Evolutionary conservation across 2,888 invertebrate genomes (phyloP), one percentile per base, ranked within the genome.

Genomic region (Neoascia interrupta): DNA sequence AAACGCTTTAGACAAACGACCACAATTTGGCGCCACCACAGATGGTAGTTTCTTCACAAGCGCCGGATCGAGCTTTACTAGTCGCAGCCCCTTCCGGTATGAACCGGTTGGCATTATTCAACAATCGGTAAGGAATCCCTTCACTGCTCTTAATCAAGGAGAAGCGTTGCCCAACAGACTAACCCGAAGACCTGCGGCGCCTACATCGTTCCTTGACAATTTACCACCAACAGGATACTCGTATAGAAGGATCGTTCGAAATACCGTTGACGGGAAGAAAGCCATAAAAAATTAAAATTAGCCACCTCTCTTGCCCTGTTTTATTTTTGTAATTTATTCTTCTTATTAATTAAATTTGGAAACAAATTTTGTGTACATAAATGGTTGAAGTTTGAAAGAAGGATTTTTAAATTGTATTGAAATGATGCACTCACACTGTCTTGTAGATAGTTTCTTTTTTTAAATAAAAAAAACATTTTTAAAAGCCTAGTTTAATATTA

Each of bases 121-220:
- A 45, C 85, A 85, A 49, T 81, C 85, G 0, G 1, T 83, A 0
- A 84, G 85, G n/a, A 87, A 85, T 82, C 87, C 88, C 1, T 88
- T 89, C 21, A 86, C 85, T 0, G 84, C 86, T 0, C 83, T 89
- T 1, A 88, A 89, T 68, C 85, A 85, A 34, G 87, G 87, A 6
- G 88, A 88, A 81, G 79, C 85, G 1, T 84, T 88, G 82, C 85
- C 60, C 82, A 82, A 66, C 31, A 82, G 61, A 82, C 79, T 64
- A 80, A 85, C 63, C 6, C 39, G 64, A 5, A 39, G 18, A 36
- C 66, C 68, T 47, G 10, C 64, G 3, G 56, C 41, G 39, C n/a
- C n/a, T n/a, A 83, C 79, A 1, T 87, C 87, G 2, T 87, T 84
- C 39, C 80, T 87, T 49, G 87, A 87, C 60, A 86, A 82, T 18